A percentile compares a stretch with the other conserved stretches of the same genome.
Conservation (phyloP, 2,888 invertebrate species). For the Craniophora ligustri region DNA sequence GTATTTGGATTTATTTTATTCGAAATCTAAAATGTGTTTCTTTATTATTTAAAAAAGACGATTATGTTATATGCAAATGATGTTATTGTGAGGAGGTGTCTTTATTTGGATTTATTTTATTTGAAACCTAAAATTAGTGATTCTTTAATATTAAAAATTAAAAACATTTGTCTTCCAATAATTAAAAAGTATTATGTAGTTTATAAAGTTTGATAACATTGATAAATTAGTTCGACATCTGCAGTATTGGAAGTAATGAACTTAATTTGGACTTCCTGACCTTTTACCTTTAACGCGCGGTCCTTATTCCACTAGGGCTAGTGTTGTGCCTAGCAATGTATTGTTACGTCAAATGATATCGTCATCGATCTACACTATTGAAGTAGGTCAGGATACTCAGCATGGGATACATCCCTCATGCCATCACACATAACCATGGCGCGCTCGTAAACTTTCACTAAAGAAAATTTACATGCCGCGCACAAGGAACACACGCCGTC, state of each 20-base stretch:
- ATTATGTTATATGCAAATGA: too few species aligned
- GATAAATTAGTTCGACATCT: slow-evolving; percentile 10
- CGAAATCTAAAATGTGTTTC: too few species aligned
- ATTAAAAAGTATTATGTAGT: not conserved
- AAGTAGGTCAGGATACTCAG: slow-evolving; percentile 60
- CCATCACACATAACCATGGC: slow-evolving; percentile 33
- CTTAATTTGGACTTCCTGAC: slow-evolving; percentile 51
- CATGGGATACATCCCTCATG: slow-evolving; percentile 37
- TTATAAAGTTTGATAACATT: not conserved
- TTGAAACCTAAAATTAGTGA: too few species aligned
- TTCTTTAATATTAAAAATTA: too few species aligned
- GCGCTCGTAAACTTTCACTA: slow-evolving; percentile 45
- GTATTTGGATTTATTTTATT: too few species aligned
- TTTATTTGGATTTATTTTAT: too few species aligned
- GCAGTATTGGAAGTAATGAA: slow-evolving; percentile 39
- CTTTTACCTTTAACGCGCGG: slow-evolving; percentile 53
- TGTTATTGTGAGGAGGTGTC: too few species aligned
- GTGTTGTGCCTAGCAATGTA: slow-evolving; percentile 34
- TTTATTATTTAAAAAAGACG: too few species aligned
- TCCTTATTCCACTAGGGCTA: slow-evolving; percentile 40
- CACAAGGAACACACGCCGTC: slow-evolving; percentile 31
- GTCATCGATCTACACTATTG: slow-evolving; percentile 58
- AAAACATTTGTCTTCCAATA: too few species aligned
- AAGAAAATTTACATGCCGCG: slow-evolving; percentile 8
- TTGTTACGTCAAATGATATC: slow-evolving; percentile 37